Evolutionary conservation across 2,888 invertebrate genomes (phyloP).

Genomic region (Idaea biselata): DNA sequence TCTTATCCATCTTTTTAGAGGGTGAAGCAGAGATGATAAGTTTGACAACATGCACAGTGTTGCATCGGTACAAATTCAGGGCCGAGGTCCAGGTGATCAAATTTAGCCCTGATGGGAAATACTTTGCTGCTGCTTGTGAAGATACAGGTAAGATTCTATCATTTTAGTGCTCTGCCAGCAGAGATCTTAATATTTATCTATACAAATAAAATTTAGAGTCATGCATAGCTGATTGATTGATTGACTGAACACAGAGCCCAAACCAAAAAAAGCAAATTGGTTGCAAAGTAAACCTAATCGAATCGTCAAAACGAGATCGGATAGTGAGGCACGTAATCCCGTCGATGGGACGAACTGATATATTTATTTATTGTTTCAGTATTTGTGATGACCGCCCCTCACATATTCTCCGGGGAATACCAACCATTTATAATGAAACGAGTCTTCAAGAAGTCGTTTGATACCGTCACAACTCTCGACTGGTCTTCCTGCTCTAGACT

Average conservation of each 20-base stretch:
- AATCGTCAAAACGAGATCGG: too few relatives aligned
- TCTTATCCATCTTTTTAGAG: slow-evolving; percentile 60
- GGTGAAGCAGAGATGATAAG: slow-evolving; percentile 93
- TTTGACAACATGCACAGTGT: slow-evolving; percentile 88
- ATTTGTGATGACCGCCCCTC: slow-evolving; percentile 92
- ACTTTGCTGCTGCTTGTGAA: slow-evolving; percentile 94
- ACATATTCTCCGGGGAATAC: slow-evolving; percentile 88
- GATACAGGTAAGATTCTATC: slow-evolving; percentile 82
- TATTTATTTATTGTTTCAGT: slow-evolving; percentile 72
- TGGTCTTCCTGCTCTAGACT: slow-evolving; percentile 96
- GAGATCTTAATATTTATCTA: too few relatives aligned
- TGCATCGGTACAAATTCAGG: slow-evolving; percentile 92
- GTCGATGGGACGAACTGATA: too few relatives aligned
- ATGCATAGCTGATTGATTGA: too few relatives aligned
- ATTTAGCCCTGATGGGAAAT: slow-evolving; percentile 97
- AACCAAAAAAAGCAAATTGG: too few relatives aligned
- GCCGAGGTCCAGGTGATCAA: slow-evolving; percentile 86
- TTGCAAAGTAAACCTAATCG: too few relatives aligned
- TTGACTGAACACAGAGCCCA: too few relatives aligned
- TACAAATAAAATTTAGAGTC: too few relatives aligned
- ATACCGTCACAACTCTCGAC: slow-evolving; percentile 91
- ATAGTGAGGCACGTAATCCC: too few relatives aligned
- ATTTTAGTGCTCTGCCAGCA: not conserved
- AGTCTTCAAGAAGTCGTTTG: slow-evolving; percentile 90
- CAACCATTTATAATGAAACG: slow-evolving; percentile 93